Conservation (phyloP, 2,888 invertebrate genomes). For the Rotaria socialis region DNA sequence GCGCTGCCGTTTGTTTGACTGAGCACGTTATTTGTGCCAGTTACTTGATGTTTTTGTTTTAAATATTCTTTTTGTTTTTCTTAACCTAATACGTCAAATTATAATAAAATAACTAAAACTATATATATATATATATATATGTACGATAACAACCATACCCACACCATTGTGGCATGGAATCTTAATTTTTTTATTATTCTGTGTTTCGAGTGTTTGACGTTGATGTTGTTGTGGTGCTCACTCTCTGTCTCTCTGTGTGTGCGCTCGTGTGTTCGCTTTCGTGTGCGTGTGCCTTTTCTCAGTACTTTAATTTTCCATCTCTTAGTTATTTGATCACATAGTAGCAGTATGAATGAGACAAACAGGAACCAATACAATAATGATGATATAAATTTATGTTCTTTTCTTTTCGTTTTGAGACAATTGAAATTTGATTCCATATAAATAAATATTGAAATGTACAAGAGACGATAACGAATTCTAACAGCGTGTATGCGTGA, state of each 20-base stretch:
- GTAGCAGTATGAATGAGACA: constrained; percentile 3
- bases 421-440: constrained; percentile 25
- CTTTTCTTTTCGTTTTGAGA: neutral
- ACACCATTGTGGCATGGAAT: neutral
- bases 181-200: neutral
- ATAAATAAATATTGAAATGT: constrained; percentile 18
- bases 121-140: neutral
- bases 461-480: constrained; percentile 4
- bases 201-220: constrained; percentile 6
- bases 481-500: constrained; percentile 25
- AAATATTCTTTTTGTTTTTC: neutral
- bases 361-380: neutral
- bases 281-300: constrained; percentile 21
- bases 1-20: constrained; percentile 10
- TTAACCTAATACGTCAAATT: neutral
- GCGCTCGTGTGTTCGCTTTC: constrained; percentile 15
- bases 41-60: neutral
- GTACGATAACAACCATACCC: neutral
- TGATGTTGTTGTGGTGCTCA: constrained; percentile 1
- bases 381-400: constrained; percentile 2
- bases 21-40: constrained; percentile 3
- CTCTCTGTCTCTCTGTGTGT: neutral
- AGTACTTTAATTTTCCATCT: constrained; percentile 23
- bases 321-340: constrained; percentile 14
- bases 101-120: neutral